Evolutionary conservation across 2,113 vertebrate species (phyloP), one percentile per base, ranked within the genome.

Genomic region (Sclerurus mexicanus): DNA sequence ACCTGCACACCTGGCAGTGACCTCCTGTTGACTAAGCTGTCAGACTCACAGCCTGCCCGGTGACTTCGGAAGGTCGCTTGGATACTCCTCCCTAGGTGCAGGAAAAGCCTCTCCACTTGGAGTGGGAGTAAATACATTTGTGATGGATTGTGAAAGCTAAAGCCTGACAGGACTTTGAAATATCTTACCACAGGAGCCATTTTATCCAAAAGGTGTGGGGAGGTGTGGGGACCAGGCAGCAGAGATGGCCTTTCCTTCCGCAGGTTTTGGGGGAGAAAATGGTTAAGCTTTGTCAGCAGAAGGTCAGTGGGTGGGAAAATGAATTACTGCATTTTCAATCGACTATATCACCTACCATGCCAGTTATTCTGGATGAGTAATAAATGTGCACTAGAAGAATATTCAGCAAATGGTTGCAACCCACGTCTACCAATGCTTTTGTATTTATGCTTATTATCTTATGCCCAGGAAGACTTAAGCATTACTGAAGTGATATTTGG

Each of bases 1-100:
- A 12, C 56, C 55, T 39, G 11, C 4, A 46, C 33, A 27, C 6
- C n/a, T 1, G 0, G 3, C 31, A 35, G 13, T 23, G 53, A 20
- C 25, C 40, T 74, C 9, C 28, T 33, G 10, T 14, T 73, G 7
- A 12, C 27, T 22, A 12, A 71, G 16, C 40, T 73, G 78, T 58
- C 37, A 40, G 67, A 46, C 23, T 40, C 55, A 23, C 58, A 83
- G 58, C 35, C 52, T 42, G 14, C 40, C 18, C 4, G 1, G 16
- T 68, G 53, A 19, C 42, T 89, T 62, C 23, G 55, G 50, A 42
- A 63, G 27, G 35, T 55, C 58, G 10, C n/a, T 40, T 46, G 35
- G 19, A 9, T 58, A 91, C 56, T 72, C 18, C 25, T 64, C 31
- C 60, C 30, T 9, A 27, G 40, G 25, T 31, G 33, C 52, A 71